A percentile compares a stretch with the other conserved stretches of the same genome.
phyloP scores from a whole-genome alignment of 1,140 invertebrate genomes.

The Drosophila nebulosa region DNA sequence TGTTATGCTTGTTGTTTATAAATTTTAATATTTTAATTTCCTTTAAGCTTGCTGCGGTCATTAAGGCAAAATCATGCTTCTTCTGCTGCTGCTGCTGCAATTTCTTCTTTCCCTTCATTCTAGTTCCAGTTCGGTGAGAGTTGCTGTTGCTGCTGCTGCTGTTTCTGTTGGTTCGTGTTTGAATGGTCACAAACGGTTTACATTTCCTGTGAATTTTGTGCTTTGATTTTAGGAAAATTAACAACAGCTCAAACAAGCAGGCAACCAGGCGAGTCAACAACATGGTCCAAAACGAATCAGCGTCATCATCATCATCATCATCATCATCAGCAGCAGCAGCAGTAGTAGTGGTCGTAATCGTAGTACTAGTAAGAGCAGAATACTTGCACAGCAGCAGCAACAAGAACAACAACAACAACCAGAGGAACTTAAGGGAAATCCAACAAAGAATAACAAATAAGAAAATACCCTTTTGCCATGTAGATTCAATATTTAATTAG shows the following conservation, averaged over 20 bases:
- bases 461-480: conserved; percentile 9
- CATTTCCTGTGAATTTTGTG: conserved; percentile 76
- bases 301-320: conserved; percentile 67
- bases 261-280: conserved; percentile 66
- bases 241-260: conserved; percentile 73
- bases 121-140: conserved; percentile 34
- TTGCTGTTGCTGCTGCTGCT: conserved; percentile 9
- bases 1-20: conserved; percentile 48
- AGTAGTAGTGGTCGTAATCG: conserved; percentile 41
- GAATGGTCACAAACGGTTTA: conserved; percentile 64
- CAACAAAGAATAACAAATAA: background rate
- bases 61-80: conserved; percentile 44
- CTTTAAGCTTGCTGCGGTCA: conserved; percentile 67
- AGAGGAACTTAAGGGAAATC: conserved; percentile 26
- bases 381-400: conserved; percentile 33
- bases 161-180: conserved; percentile 24
- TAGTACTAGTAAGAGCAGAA: conserved; percentile 4
- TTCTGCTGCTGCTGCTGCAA: conserved; percentile 18
- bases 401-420: conserved; percentile 44
- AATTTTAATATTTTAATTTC: conserved; percentile 79
- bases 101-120: conserved; percentile 44
- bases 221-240: conserved; percentile 79
- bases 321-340: conserved; percentile 29
- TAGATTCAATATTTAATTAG: background rate
- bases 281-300: conserved; percentile 75